Evolutionary conservation across 2,888 invertebrate genomes (phyloP), one percentile per base, ranked within the genome.

Genomic region (Idaea biselata): DNA sequence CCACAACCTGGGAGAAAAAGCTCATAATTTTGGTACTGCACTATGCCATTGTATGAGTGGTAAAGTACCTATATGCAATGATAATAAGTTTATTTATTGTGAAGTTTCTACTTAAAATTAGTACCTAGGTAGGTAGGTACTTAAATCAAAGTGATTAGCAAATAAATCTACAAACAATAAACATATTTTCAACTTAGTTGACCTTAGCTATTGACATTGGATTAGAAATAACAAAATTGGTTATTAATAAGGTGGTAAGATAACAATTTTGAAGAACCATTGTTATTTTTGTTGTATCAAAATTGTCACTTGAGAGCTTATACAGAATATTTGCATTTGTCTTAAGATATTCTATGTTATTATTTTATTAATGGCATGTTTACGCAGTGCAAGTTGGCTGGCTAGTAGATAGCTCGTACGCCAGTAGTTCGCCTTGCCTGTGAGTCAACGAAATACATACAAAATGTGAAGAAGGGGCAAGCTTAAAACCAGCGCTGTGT

Each of bases 131-230:
- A 44, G 44, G 11, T 44, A 44, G 44, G 14, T 44, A 11, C 44
- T 44, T 44, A 44, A 18, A 16, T 18, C 61, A 72, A 71, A 70
- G 70, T 56, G 18, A 65, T 60, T 54, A 31, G 31, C 17, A 33
- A 58, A 58, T 44, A 59, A 44, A 11, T 44, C 44, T 44, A 44
- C 44, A 44, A 44, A 44, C 44, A 44, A 44, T 44, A 44, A 44
- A 44, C 6, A 44, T 44, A 44, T 44, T 44, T 44, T 44, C 3
- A 44, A 44, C 44, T 44, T 44, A 44, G 44, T 44, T 44, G 44
- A 14, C 44, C 44, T 44, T 44, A 44, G 11, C 2, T 44, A 44
- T 44, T 44, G 44, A 44, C 44, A 44, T 44, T 44, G 44, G 53
- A 25, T 54, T 53, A 53, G 53, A n/a, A 18, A 54, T 33, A 16